Evolutionary conservation across 2,888 invertebrate species (phyloP).

Genomic region (Scaptomyza caliginosa): DNA sequence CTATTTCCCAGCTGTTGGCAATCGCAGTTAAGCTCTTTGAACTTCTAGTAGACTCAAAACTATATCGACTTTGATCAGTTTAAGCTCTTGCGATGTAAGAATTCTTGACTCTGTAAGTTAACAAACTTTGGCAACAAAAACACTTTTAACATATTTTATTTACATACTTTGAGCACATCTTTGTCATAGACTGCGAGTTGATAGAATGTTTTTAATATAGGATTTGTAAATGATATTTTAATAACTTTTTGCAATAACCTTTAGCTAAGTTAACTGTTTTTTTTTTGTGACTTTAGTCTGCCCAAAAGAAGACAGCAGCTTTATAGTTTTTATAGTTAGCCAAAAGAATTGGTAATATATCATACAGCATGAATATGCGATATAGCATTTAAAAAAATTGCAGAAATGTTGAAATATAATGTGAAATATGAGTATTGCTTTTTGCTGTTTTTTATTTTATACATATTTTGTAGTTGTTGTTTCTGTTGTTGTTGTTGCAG

Average conservation of each 20-base stretch:
- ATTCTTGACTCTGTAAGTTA: no score
- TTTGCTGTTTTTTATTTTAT: constrained; percentile 21
- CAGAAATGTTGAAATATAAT: constrained; percentile 31
- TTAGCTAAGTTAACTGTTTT: neutral
- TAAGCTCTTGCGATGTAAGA: no score
- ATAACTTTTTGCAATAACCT: neutral
- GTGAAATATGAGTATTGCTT: constrained; percentile 35
- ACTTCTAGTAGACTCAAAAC: no score
- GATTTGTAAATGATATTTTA: neutral
- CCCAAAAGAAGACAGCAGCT: neutral
- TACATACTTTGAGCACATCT: no score
- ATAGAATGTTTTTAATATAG: neutral
- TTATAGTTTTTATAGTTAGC: neutral
- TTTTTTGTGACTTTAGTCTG: neutral
- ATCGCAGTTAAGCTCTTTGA: neutral
- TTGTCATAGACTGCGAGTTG: no score
- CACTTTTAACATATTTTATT: no score
- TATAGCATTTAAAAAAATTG: neutral
- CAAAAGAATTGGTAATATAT: neutral
- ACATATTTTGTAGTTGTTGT: constrained; percentile 1
- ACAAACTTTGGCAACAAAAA: no score
- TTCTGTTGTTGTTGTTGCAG: constrained; percentile 62
- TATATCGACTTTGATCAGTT: no score
- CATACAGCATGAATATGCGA: neutral
- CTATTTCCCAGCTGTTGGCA: no score